These are phyloP conservation scores for Sebastes nivosus DNA, from an alignment of 2,797 vertebrate species.

Conservation along the genomic window DNA sequence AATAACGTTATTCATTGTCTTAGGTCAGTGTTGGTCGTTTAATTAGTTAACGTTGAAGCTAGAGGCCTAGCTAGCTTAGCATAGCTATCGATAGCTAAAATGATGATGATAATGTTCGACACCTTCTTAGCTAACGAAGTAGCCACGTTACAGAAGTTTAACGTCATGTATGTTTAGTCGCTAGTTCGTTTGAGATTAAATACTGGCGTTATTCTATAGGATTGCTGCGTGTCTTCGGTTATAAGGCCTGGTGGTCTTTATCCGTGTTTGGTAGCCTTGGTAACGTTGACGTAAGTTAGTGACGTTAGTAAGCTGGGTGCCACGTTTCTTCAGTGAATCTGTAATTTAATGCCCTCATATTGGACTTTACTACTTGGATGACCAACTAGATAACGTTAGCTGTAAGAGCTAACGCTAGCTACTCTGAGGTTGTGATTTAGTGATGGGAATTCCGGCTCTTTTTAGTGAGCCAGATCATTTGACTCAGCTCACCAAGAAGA, in stretches of 20 bases:
- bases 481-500: too few relatives aligned
- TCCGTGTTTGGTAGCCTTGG: not conserved
- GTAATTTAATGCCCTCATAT: too few relatives aligned
- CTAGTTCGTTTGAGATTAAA: not conserved
- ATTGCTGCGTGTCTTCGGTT: too few relatives aligned
- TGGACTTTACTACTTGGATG: too few relatives aligned
- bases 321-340: not conserved
- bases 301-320: too few relatives aligned
- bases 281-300: not conserved
- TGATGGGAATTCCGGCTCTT: too few relatives aligned
- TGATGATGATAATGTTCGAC: not conserved
- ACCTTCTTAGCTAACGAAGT: rapidly evolving
- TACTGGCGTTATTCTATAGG: rapidly evolving
- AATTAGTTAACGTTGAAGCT: not conserved
- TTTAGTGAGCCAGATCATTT: too few relatives aligned
- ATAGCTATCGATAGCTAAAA: not conserved
- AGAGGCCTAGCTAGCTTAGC: constrained; percentile 22
- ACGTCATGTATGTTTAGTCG: not conserved
- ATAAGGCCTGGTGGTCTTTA: not conserved
- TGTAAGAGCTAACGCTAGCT: not conserved
- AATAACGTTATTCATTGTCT: not conserved
- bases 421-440: not conserved
- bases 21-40: too few relatives aligned
- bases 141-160: rapidly evolving
- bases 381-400: not conserved